Percentiles rank a stretch among this genome's conserved stretches.
Conservation (phyloP, 1,140 invertebrate genomes). For the Paracyclopina nana region DNA sequence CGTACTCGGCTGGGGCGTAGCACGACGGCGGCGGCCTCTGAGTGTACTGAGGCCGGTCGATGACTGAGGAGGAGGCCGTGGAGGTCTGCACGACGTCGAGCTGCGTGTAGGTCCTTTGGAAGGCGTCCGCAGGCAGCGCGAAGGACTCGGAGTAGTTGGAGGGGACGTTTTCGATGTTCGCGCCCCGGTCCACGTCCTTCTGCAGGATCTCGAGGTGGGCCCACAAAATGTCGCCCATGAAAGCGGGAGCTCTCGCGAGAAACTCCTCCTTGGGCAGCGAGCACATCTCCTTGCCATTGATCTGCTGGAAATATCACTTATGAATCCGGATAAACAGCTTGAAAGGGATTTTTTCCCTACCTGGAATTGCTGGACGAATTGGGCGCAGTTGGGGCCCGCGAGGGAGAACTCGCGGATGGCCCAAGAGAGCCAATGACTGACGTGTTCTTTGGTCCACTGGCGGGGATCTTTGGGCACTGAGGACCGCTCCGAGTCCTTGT, state of each 20-base stretch:
- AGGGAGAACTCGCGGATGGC: constrained; percentile 79
- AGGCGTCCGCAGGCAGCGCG: not conserved
- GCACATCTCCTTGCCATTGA: constrained; percentile 78
- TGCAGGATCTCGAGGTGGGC: constrained; percentile 87
- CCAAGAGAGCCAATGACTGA: constrained; percentile 81
- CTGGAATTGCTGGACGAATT: constrained; percentile 35
- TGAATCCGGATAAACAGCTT: no score
- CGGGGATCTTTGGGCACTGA: constrained; percentile 93
- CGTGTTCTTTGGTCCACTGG: constrained; percentile 75
- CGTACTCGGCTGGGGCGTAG: not conserved
- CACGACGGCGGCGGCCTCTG: not conserved
- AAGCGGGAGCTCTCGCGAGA: constrained; percentile 63
- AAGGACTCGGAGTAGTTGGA: constrained; percentile 6
- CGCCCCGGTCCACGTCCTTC: constrained; percentile 47
- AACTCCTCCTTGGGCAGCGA: constrained; percentile 82
- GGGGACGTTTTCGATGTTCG: constrained; percentile 6
- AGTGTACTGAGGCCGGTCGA: not conserved
- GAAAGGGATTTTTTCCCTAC: not conserved
- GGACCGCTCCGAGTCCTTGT: constrained; percentile 74
- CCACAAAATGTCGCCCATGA: constrained; percentile 93
- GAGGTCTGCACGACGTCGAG: not conserved
- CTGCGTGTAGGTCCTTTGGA: not conserved
- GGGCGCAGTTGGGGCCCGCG: constrained; percentile 44
- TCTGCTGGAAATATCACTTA: constrained; percentile 39
- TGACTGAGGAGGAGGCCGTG: not conserved